Evolutionary conservation across 2,113 vertebrate genomes (phyloP), one percentile per base, ranked within the genome.

Genomic region (Cyprinodon tularosa): DNA sequence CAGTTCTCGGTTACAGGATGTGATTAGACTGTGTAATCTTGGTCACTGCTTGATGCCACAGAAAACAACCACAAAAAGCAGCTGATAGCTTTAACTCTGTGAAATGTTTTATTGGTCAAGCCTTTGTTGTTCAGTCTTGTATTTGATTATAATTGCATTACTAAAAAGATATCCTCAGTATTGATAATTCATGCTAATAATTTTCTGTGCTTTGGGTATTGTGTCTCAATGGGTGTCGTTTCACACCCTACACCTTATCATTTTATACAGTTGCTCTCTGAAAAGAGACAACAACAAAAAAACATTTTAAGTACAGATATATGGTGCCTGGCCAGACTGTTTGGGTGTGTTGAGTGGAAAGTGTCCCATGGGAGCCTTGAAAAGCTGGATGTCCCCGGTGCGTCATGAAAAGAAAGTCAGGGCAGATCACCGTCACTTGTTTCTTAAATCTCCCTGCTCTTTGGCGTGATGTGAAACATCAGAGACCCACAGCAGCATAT

Each of bases 381-480:
- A 82, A 89, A 85, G 81, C 86, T 84, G 83, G 91, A 91, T 68
- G 82, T 86, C 88, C 85, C 86, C 38, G 80, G 83, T 90, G 88
- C 72, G 85, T 93, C 90, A 90, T 86, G 71, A 85, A 81, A 86
- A 81, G 73, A 53, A 87, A 89, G 90, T 93, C 92, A 83, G 88
- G 78, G 71, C 84, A 79, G 83, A 93, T 93, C 91, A 92, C 66
- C 89, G 74, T 93, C 92, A 93, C 82, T 88, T 74, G 77, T 79
- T 81, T 85, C 68, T 83, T 84, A 77, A 87, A 90, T 90, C 82
- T 90, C 85, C 84, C 80, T 80, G 74, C 82, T 91, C 82, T 80
- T 84, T 81, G 76, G 80, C 74, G 53, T 77, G 78, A 88, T 78
- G 77, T 87, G 86, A 90, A 80, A 88, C 86, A 88, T 86, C 88